These are phyloP conservation scores for Thera britannica DNA, from an alignment of 2,888 invertebrate genomes.

Conservation along the genomic window DNA sequence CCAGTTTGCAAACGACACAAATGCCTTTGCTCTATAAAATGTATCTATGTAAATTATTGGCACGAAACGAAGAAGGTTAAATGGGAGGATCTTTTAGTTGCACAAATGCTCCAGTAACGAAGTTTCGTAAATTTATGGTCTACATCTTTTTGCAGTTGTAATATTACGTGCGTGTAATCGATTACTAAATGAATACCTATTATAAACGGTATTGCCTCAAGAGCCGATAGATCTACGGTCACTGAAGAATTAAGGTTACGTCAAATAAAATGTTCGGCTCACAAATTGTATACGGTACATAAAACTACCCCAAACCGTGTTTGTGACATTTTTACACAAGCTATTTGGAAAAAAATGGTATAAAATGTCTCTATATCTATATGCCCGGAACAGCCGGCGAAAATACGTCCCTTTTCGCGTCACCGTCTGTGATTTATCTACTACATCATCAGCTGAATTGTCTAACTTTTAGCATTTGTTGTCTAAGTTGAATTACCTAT, in stretches of 20 bases:
- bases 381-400: conserved; percentile 32
- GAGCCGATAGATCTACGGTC: conserved; percentile 17
- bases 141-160: conserved; percentile 6
- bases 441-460: conserved; percentile 35
- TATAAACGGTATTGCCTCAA: conserved; percentile 17
- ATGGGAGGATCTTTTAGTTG: background rate
- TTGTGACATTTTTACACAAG: conserved; percentile 15
- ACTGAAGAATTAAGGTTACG: conserved; percentile 12
- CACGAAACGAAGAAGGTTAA: conserved; percentile 10
- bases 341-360: conserved; percentile 17
- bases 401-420: conserved; percentile 33
- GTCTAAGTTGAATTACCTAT: background rate
- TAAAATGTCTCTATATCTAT: conserved; percentile 29
- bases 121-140: conserved; percentile 17
- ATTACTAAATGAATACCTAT: conserved; percentile 18
- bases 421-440: conserved; percentile 38
- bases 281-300: conserved; percentile 9
- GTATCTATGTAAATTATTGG: background rate
- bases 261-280: background rate
- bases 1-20: background rate
- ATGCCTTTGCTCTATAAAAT: background rate
- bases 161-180: conserved; percentile 20
- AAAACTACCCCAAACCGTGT: background rate
- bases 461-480: conserved; percentile 32
- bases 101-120: conserved; percentile 12